Evolutionary conservation across 35 echinoderm and acorn worm genomes (phyloP), one percentile per base, ranked within the genome.

Genomic region (Diadema setosum): DNA sequence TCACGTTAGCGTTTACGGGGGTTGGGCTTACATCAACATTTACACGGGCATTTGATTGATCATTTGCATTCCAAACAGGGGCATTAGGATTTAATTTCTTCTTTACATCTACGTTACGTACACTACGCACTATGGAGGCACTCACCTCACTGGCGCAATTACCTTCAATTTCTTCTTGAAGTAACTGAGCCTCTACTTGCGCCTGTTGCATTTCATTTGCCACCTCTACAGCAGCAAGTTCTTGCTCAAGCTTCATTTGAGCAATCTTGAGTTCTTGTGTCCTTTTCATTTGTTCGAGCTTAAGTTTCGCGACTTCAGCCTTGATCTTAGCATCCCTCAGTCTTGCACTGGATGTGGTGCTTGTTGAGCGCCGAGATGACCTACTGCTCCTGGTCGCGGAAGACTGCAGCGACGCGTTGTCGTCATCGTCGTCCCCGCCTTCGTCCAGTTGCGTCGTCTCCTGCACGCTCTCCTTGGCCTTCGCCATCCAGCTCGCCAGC

Each of bases 241-340:
- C 83, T 50, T 49, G 32, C 30, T 85, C 83, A 40, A 7, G n/a
- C 34, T 65, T 29, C 9, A 41, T 57, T 35, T 65, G 26, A 65
- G 26, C 55, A 45, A 85, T 39, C 65, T 85, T 49, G 26, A 85
- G 36, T 32, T 65, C 12, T 42, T 85, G 83, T 37, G 12, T 70
- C 46, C 40, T 70, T 42, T 85, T 32, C 12, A 65, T 18, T 37
- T 85, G 83, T 2, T 11, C 52, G 29, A 39, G 26, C 39, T 85
- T 85, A 46, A 67, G 25, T 4, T 49, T 45, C 11, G 59, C 1
- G 11, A 85, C 7, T 36, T 85, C 83, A 7, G 12, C 21, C 58
- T 42, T 85, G 7, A 85, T 41, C 32, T 67, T 85, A 36, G 83
- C 83, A 18, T 85, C 83, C 58, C 59, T 85, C 56, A 85, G 32